A percentile compares a stretch with the other conserved stretches of the same genome.
These are phyloP conservation scores for Littorina saxatilis DNA, from an alignment of 1,140 invertebrate species.

Conservation along the genomic window DNA sequence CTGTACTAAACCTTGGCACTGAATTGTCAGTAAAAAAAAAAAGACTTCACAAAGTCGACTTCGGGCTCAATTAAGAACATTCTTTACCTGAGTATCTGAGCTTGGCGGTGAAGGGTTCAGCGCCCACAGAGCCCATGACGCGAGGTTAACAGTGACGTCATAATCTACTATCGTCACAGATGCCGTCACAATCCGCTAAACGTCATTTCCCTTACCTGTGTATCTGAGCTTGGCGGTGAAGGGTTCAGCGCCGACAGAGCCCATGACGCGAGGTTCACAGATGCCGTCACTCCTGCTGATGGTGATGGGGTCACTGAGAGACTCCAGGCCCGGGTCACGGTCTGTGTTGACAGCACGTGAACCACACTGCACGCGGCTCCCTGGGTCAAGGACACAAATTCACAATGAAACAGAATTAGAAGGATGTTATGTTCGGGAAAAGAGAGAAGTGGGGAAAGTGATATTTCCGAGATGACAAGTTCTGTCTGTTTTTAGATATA, in stretches of 20 bases:
- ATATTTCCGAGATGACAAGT: not conserved
- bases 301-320: slow-evolving; percentile 65
- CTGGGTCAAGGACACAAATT: slow-evolving; percentile 47
- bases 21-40: no score
- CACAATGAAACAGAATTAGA: not conserved
- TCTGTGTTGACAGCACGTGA: slow-evolving; percentile 73
- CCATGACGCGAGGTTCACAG: slow-evolving; percentile 66
- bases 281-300: slow-evolving; percentile 67
- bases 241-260: slow-evolving; percentile 72
- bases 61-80: no score
- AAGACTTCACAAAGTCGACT: no score
- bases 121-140: slow-evolving; percentile 66
- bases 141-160: slow-evolving; percentile 70
- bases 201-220: slow-evolving; percentile 72
- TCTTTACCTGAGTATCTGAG: slow-evolving; percentile 72
- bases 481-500: no score
- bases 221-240: slow-evolving; percentile 75
- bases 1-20: no score
- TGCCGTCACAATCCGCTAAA: no score
- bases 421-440: not conserved
- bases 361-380: slow-evolving; percentile 74
- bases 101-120: slow-evolving; percentile 73
- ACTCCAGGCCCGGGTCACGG: slow-evolving; percentile 73
- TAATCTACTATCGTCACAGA: no score
- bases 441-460: not conserved